Base-by-base conservation (phyloP, 1,140 invertebrate genomes). In the Apocrypta bakeri region DNA sequence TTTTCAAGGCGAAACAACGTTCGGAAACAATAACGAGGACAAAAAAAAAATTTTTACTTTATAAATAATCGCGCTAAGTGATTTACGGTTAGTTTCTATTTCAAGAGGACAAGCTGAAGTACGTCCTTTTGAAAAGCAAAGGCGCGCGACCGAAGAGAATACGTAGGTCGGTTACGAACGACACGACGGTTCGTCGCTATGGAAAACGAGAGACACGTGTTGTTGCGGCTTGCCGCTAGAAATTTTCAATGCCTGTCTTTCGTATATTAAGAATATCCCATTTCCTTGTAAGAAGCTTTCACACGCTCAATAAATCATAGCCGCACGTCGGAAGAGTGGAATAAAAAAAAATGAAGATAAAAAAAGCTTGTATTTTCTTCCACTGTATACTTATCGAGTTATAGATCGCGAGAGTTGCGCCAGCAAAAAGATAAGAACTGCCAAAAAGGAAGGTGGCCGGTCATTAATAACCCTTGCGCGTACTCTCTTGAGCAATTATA, bases 201-300 rank as follows among this genome's bases (percentile, higher is more conserved):
- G 29, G 25, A 37, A 31, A 37, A 64, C 24, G 25, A 63, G 14
- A 37, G 31, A 76, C 74, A 76, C 31, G 56, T 76, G 42, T 76
- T 76, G 31, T 25, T 3, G 40, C 37, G 14, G 71, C 7, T 29
- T 56, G 17, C 48, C 33, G 33, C 33, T 9, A 37, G 3, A 37
- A 37, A 37, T 37, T 37, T 37, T 9, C 33, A 37, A 37, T 4
- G 33, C 9, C 33, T 37, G 33, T 37, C 33, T 37, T 2, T 37
- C 33, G n/a, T n/a, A n/a, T n/a, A n/a, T 37, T 37, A 9, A 37
- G 33, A 9, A 37, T 12, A n/a, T 56, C 48, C 21, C 7, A 21
- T 56, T 56, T 48, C 42, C 42, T 48, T 9, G 42, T 42, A 42
- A 42, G 1, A 17, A 48, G 48, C 48, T 56, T 56, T 56, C 48